Percentiles rank a stretch among this genome's conserved stretches.
phyloP scores from a whole-genome alignment of 2,797 vertebrate genomes.

The Falco rusticolus region DNA sequence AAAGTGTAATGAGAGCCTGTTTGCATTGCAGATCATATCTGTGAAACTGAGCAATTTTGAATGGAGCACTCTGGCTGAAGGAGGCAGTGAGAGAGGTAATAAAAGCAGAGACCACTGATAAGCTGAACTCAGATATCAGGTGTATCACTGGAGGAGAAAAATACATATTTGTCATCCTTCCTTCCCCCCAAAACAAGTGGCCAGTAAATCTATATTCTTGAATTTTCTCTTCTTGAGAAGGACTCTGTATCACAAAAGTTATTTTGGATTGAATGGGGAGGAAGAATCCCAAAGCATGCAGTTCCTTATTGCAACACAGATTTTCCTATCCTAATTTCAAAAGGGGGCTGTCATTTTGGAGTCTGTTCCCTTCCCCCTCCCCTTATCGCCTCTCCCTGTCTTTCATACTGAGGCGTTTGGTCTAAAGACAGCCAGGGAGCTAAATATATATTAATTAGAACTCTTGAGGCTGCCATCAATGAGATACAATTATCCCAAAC shows the following conservation, averaged over 20 bases:
- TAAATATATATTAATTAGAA: conserved; percentile 88
- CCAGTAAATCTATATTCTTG: conserved; percentile 38
- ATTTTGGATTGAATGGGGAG: not conserved
- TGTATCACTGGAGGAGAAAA: not conserved
- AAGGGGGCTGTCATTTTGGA: conserved; percentile 61
- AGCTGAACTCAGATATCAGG: not conserved
- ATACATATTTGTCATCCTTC: conserved; percentile 10
- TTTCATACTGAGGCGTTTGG: conserved; percentile 72
- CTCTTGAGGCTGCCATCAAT: conserved; percentile 82
- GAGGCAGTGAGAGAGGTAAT: conserved; percentile 10
- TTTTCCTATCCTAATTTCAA: conserved; percentile 60
- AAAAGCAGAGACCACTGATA: conserved; percentile 31
- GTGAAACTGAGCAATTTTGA: conserved; percentile 62
- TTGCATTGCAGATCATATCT: conserved; percentile 71
- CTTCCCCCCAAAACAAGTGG: not conserved
- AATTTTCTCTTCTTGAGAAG: conserved; percentile 24
- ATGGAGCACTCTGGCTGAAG: conserved; percentile 53
- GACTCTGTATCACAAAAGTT: conserved; percentile 29
- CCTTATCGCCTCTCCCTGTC: conserved; percentile 61
- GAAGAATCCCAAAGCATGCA: not conserved
- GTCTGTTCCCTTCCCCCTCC: conserved; percentile 57
- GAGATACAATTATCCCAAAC: conserved; percentile 85
- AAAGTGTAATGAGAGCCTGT: conserved; percentile 70
- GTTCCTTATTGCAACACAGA: conserved; percentile 57
- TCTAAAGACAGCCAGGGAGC: conserved; percentile 81